These are phyloP conservation scores for Odontothrips loti DNA, from an alignment of 2,888 invertebrate genomes.

Conservation along the genomic window DNA sequence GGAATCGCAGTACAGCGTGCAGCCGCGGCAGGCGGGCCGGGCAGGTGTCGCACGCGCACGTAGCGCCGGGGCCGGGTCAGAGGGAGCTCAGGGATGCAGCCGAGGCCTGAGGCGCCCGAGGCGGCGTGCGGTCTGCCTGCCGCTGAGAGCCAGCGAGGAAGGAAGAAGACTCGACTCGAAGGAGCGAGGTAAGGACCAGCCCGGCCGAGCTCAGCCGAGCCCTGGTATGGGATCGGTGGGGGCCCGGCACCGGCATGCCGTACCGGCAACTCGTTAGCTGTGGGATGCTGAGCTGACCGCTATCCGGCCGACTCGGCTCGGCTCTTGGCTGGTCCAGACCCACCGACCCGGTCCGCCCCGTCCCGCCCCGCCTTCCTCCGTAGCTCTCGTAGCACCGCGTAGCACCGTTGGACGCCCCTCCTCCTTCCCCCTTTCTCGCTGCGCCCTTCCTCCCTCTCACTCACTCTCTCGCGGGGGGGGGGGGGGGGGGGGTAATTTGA, in stretches of 20 bases:
- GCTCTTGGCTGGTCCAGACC: not conserved
- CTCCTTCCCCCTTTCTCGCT: not conserved
- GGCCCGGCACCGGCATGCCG: not conserved
- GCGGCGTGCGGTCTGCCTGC: no score
- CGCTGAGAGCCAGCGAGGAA: no score
- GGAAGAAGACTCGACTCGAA: no score
- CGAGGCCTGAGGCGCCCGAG: no score
- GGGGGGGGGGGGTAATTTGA: not conserved
- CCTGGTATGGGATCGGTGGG: not conserved
- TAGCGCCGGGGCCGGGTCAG: no score
- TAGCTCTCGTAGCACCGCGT: not conserved
- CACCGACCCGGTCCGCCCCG: not conserved
- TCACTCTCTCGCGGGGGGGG: not conserved
- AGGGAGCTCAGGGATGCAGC: no score
- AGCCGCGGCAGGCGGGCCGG: no score
- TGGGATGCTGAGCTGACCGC: conserved; percentile 4
- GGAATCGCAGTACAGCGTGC: no score
- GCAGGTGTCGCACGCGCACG: no score
- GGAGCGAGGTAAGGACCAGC: no score
- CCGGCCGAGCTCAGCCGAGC: not conserved
- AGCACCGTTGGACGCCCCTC: not conserved
- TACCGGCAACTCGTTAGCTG: not conserved
- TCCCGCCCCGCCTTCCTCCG: not conserved
- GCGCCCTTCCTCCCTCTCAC: not conserved
- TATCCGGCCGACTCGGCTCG: not conserved